Base-by-base conservation (phyloP, 2,797 vertebrate genomes). In the Morelia viridis region DNA sequence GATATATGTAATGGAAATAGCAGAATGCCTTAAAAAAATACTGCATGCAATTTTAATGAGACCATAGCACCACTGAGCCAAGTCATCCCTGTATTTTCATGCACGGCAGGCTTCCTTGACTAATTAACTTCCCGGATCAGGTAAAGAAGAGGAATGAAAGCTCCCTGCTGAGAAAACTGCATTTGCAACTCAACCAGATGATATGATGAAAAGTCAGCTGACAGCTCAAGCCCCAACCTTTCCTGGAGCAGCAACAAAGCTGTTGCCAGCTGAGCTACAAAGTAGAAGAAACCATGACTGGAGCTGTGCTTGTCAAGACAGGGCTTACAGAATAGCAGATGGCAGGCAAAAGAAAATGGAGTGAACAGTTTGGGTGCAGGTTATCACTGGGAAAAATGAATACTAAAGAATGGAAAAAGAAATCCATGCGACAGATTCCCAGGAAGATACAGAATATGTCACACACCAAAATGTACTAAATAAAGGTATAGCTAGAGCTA, bases 61-160 rank as follows among this genome's bases (percentile, higher is more conserved):
- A 2, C 1, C 88, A n/a, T n/a, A 88, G 5, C 1, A 53, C 91
- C 89, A 94, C 19, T 60, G 57, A 94, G 88, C 19, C 0, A 0
- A 89, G 86, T 88, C 50, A 0, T 92, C 90, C 91, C 13, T 58
- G 62, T 13, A 53, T 95, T 89, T 92, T 83, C 17, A 57, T 12
- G 31, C 57, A n/a, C 12, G 60, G 22, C 57, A 93, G 5, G 2
- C 68, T 95, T 93, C 92, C 95, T 89, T 53, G 85, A 94, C 46
- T 89, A 93, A 80, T n/a, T 90, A 93, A 80, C 19, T 88, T 90
- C 92, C 61, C 84, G 24, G 24, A 88, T 0, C 2, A 94, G 85
- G 46, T 91, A 94, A 91, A 92, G 83, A 92, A 93, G 92, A 91
- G 46, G 65, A 94, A 85, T 86, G 80, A 91, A 91, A 92, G 19